Evolutionary conservation across 2,113 vertebrate species (phyloP), one percentile per base, ranked within the genome.

Genomic region (Sander lucioperca): DNA sequence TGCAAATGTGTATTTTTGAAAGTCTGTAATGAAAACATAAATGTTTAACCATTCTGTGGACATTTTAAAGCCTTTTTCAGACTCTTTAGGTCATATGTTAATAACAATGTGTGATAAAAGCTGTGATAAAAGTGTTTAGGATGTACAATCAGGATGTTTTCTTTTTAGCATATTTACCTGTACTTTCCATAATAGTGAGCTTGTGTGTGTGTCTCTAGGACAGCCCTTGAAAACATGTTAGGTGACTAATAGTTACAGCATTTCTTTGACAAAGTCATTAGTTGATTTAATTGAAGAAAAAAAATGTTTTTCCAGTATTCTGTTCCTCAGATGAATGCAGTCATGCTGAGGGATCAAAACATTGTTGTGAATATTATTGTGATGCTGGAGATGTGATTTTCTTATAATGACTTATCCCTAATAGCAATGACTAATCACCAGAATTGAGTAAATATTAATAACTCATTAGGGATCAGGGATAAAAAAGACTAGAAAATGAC

Each of bases 1-100:
- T 87, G 83, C 72, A 85, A 80, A 86, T 83, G 80, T 92, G 80
- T 88, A 57, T 86, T 83, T 91, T 86, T 84, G 8, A 77, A 78
- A 89, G 67, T 48, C 45, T 63, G 81, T 16, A 8, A 72, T 2
- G 33, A 56, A 82, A 85, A 84, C 66, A 82, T 79, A 64, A 78
- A 91, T 82, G 70, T 87, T 91, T 85, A 82, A 88, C 64, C 14
- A 50, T 18, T 61, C 47, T 56, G 74, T 77, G 39, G 54, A 72
- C 27, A 8, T 71, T 78, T 82, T 58, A 36, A 57, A 79, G 19
- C 53, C 57, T 27, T 57, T 74, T 81, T 74, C 56, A 83, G 50
- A 64, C 56, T 65, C 14, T 70, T 74, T 33, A 33, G 33, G 33
- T 33, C 33, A 33, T 48, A 43, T 83, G 43, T 75, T 83, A 77